Evolutionary conservation across 1,140 invertebrate species (phyloP).

Genomic region (Drosophila bocqueti): DNA sequence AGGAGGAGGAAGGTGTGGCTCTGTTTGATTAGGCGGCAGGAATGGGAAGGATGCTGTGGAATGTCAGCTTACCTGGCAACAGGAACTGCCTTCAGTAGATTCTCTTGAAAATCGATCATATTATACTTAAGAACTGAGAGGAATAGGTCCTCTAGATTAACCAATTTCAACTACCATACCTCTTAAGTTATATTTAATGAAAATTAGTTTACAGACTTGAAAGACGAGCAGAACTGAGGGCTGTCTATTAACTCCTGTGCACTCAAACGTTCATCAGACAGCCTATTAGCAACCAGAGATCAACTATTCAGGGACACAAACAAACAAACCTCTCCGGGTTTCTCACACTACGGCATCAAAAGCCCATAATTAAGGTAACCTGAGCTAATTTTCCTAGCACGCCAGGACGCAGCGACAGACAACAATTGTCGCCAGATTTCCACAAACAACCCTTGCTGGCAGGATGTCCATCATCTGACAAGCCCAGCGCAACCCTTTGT

Average conservation of each 20-base stretch:
- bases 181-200: neutral
- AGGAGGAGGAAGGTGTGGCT: constrained; percentile 7
- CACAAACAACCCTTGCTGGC: constrained; percentile 40
- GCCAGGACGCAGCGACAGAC: constrained; percentile 29
- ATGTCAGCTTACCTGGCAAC: neutral
- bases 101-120: neutral
- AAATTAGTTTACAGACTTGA: constrained; percentile 9
- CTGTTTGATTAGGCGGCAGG: constrained; percentile 22
- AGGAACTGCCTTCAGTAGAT: neutral
- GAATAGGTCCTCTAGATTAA: neutral
- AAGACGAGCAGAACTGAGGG: constrained; percentile 42
- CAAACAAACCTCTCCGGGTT: constrained; percentile 49
- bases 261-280: constrained; percentile 31
- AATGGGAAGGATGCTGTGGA: neutral
- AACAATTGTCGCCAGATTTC: constrained; percentile 60
- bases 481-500: constrained; percentile 51
- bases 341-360: constrained; percentile 37
- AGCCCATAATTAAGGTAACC: constrained; percentile 72
- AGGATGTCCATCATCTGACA: constrained; percentile 53
- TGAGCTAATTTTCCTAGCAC: constrained; percentile 71
- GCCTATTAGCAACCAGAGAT: constrained; percentile 58
- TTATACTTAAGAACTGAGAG: neutral
- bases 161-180: neutral
- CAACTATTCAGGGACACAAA: constrained; percentile 58
- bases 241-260: constrained; percentile 51